A percentile compares a stretch with the other conserved stretches of the same genome.
phyloP scores from a whole-genome alignment of 2,888 invertebrate species.

The Eudasyphora cyanicolor region DNA sequence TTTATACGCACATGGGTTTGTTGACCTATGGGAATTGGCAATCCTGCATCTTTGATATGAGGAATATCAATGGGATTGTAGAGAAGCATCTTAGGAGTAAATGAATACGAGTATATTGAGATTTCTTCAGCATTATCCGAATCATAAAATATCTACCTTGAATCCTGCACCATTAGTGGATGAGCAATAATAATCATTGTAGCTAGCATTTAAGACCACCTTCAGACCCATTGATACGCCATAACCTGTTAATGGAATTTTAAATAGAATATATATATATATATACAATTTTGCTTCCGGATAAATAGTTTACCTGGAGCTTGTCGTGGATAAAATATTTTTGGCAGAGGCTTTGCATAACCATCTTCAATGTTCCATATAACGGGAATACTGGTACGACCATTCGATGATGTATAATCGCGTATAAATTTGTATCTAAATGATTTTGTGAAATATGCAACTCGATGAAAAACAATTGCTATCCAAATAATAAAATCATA shows the following conservation, averaged over 20 bases:
- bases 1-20: slow-evolving; percentile 85
- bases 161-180: slow-evolving; percentile 84
- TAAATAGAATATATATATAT: neutral
- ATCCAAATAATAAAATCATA: no score
- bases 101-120: no score
- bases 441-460: no score
- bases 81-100: slow-evolving; percentile 69
- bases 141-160: slow-evolving; percentile 80
- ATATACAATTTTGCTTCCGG: neutral
- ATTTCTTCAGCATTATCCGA: no score
- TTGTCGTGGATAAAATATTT: slow-evolving; percentile 49
- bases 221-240: slow-evolving; percentile 87
- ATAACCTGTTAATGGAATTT: slow-evolving; percentile 78
- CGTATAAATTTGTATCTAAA: slow-evolving; percentile 37
- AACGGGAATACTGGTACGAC: slow-evolving; percentile 40
- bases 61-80: slow-evolving; percentile 91
- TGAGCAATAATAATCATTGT: slow-evolving; percentile 89
- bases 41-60: slow-evolving; percentile 87
- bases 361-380: slow-evolving; percentile 56
- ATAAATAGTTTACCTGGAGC: slow-evolving; percentile 44
- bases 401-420: slow-evolving; percentile 46
- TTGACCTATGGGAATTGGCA: slow-evolving; percentile 85
- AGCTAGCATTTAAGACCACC: slow-evolving; percentile 85
- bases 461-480: no score
- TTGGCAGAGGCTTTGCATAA: slow-evolving; percentile 35